Evolutionary conservation across 2,113 vertebrate species (phyloP).

Genomic region (Cacatua alba): DNA sequence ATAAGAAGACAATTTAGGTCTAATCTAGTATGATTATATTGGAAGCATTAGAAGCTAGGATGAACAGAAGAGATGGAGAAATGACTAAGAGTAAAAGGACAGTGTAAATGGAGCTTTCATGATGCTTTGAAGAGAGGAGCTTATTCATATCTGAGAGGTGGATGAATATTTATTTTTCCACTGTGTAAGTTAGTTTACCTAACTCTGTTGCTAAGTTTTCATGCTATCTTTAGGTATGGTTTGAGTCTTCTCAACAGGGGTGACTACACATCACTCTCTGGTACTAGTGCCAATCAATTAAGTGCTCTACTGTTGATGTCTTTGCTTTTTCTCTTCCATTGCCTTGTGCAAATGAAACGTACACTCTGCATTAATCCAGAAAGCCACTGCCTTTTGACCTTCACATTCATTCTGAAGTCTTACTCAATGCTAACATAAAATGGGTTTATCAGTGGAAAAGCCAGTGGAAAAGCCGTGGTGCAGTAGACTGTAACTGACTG

Average conservation of each 20-base stretch:
- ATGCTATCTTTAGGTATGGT: not conserved
- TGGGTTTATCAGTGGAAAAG: not conserved
- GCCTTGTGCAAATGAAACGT: not conserved
- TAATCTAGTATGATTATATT: not conserved
- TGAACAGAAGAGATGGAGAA: not conserved
- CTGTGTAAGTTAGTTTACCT: not conserved
- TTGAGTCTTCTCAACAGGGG: not conserved
- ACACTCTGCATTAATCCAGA: not conserved
- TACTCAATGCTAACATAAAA: not conserved
- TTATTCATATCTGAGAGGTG: not conserved
- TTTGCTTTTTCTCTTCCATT: not conserved
- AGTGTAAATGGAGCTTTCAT: not conserved
- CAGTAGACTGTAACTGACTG: not conserved
- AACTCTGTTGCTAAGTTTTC: not conserved
- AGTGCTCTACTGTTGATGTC: not conserved
- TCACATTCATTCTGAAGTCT: not conserved
- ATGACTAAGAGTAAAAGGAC: not conserved
- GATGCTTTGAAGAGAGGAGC: not conserved
- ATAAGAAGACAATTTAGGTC: not conserved
- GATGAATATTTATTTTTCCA: not conserved
- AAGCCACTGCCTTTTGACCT: not conserved
- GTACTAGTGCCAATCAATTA: not conserved
- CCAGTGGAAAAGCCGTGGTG: not conserved
- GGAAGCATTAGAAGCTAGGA: not conserved
- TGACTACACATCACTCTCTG: not conserved